phyloP scores from a whole-genome alignment of 2,797 vertebrate genomes.

The Fistularia tabacaria region DNA sequence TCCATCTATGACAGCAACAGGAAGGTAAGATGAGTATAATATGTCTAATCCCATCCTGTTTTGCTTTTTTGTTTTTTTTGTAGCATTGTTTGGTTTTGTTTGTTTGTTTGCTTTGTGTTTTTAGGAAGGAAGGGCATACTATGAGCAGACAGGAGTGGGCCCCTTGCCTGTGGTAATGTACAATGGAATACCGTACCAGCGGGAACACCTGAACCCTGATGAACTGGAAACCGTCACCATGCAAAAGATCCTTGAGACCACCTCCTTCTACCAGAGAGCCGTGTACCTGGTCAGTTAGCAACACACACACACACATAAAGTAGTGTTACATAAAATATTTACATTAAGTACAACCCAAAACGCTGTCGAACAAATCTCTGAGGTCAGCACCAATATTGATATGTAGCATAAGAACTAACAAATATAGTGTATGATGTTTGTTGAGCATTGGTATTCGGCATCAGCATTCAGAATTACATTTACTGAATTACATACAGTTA shows the following conservation, averaged over 20 bases:
- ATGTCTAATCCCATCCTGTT: neutral
- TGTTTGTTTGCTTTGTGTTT: neutral
- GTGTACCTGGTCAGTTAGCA: slow-evolving; percentile 88
- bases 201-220: slow-evolving; percentile 91
- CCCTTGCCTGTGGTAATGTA: slow-evolving; percentile 91
- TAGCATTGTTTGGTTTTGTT: neutral
- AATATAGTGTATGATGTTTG: no score
- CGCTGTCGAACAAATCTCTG: no score
- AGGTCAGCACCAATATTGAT: no score
- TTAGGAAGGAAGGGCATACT: slow-evolving; percentile 87
- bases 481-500: no score
- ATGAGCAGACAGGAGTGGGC: slow-evolving; percentile 89
- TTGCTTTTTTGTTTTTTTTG: neutral
- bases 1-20: slow-evolving; percentile 90
- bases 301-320: neutral
- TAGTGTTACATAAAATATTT: no score
- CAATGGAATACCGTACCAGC: slow-evolving; percentile 92
- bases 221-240: slow-evolving; percentile 94
- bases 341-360: no score
- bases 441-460: no score
- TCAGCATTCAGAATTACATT: no score
- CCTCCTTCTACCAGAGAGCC: slow-evolving; percentile 89
- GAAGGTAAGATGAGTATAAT: slow-evolving; percentile 76
- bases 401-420: no score
- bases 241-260: slow-evolving; percentile 98